Conservation (phyloP, 2,888 invertebrate species). For the Altica lythri region DNA sequence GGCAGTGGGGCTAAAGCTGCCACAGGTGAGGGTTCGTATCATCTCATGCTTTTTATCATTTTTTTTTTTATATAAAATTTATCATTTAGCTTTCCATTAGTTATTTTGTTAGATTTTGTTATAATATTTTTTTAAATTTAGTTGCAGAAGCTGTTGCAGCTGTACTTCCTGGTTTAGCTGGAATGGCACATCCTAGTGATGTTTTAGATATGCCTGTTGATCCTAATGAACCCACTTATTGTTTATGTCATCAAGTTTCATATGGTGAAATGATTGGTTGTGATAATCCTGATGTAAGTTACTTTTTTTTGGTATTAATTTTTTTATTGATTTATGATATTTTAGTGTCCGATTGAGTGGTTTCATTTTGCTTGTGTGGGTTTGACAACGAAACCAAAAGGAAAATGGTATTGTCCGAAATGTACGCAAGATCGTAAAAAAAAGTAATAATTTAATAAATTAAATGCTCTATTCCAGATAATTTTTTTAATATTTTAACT, state of each 20-base stretch:
- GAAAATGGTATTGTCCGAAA: slow-evolving; percentile 95
- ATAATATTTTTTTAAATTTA: slow-evolving; percentile 28
- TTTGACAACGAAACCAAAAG: slow-evolving; percentile 89
- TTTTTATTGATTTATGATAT: slow-evolving; percentile 34
- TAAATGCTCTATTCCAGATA: no score
- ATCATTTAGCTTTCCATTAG: background rate
- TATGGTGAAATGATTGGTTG: slow-evolving; percentile 98
- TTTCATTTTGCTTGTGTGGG: slow-evolving; percentile 95
- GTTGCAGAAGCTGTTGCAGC: slow-evolving; percentile 55
- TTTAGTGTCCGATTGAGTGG: slow-evolving; percentile 87
- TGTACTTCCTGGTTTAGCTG: slow-evolving; percentile 61
- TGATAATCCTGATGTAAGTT: slow-evolving; percentile 85
- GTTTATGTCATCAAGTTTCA: slow-evolving; percentile 95
- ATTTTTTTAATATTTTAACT: no score
- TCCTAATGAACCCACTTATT: slow-evolving; percentile 98
- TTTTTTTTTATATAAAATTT: slow-evolving; percentile 11
- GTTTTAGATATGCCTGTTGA: slow-evolving; percentile 91
- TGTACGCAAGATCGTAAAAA: slow-evolving; percentile 82
- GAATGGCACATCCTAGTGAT: slow-evolving; percentile 83
- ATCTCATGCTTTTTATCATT: slow-evolving; percentile 40
- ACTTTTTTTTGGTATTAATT: slow-evolving; percentile 11
- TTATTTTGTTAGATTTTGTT: background rate
- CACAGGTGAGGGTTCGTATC: slow-evolving; percentile 57
- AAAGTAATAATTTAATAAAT: slow-evolving; percentile 63
- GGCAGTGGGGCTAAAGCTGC: slow-evolving; percentile 53